Percentiles rank a stretch among this genome's conserved stretches.
These are phyloP conservation scores for Agrochola litura DNA, from an alignment of 2,888 invertebrate genomes.

Conservation along the genomic window DNA sequence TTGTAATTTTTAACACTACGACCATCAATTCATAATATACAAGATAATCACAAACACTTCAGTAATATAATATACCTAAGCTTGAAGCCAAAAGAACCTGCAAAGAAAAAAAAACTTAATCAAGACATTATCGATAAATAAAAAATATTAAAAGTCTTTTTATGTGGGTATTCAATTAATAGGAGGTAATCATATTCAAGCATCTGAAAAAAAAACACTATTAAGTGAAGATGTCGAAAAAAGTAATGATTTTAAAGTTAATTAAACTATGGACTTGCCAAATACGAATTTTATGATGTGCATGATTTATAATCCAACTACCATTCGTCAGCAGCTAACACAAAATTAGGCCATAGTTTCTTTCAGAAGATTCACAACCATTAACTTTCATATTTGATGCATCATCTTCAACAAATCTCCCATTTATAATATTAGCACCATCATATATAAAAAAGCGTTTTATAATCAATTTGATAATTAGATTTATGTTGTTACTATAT, in stretches of 20 bases:
- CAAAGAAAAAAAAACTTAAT: not conserved
- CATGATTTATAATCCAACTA: conserved; percentile 55
- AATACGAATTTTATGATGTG: conserved; percentile 36
- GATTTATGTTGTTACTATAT: conserved; percentile 83
- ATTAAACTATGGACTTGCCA: conserved; percentile 17
- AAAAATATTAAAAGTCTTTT: not conserved
- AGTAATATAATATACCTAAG: too few relatives aligned
- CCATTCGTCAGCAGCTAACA: conserved; percentile 48
- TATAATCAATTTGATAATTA: conserved; percentile 82
- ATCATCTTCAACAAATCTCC: conserved; percentile 64
- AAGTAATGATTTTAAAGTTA: conserved; percentile 34
- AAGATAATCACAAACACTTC: too few relatives aligned
- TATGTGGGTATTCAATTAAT: conserved; percentile 22
- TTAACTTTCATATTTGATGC: conserved; percentile 78
- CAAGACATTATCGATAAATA: conserved; percentile 1
- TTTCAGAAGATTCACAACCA: conserved; percentile 70
- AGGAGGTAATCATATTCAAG: not conserved
- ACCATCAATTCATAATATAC: not conserved
- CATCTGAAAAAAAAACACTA: not conserved
- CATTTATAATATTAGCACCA: conserved; percentile 79
- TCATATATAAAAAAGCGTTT: conserved; percentile 78
- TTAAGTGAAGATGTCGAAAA: conserved; percentile 13
- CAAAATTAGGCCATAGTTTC: conserved; percentile 57
- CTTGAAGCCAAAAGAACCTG: not conserved
- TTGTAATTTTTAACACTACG: too few relatives aligned